Base-by-base conservation (phyloP, 2,888 invertebrate genomes). In the Eulithis prunata region DNA sequence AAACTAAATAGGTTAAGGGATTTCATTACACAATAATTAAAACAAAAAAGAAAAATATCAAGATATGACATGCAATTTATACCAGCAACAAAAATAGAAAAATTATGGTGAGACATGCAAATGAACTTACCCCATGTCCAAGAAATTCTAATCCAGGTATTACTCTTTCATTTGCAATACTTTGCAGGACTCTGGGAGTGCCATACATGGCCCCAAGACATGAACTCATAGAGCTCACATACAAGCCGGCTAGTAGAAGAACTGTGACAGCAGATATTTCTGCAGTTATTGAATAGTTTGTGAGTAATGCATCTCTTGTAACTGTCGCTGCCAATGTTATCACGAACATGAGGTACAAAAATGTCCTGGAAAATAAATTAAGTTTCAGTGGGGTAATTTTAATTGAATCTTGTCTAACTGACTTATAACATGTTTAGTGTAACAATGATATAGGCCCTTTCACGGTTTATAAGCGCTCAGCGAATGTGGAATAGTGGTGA, bases 141-240 rank as follows among this genome's bases (percentile, higher is more conserved):
- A 99, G 94, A 61, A 96, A 93, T 75, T 96, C 96, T 75, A 99
- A 95, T 75, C 97, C 96, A 5, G 99, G 99, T 78, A 99, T 97
- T 47, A 98, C 98, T 89, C 97, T 98, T 86, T 99, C 99, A 82
- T 97, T 96, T 52, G 99, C 98, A 75, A 99, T 98, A 70, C 98
- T 98, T 87, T 99, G 99, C 41, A 99, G 91, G 1, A 99, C 98
- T 74, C 99, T 94, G 0, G 99, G 98, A 1, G 99, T 98, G 3
- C 99, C 99, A 82, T 99, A 99, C 96, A 99, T 97, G 46, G 98
- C 98, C 11, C 98, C 99, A 77, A 99, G 94, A 83, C 98, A 98
- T 55, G 98, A 98, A 52, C 98, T 98, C 94, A 99, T 97, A 14
- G 98, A 98, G 61, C 98, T 98, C 13, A 99, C 98, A 88, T 99